Conservation (phyloP, 2,113 vertebrate species). For the Cinclus cinclus region DNA sequence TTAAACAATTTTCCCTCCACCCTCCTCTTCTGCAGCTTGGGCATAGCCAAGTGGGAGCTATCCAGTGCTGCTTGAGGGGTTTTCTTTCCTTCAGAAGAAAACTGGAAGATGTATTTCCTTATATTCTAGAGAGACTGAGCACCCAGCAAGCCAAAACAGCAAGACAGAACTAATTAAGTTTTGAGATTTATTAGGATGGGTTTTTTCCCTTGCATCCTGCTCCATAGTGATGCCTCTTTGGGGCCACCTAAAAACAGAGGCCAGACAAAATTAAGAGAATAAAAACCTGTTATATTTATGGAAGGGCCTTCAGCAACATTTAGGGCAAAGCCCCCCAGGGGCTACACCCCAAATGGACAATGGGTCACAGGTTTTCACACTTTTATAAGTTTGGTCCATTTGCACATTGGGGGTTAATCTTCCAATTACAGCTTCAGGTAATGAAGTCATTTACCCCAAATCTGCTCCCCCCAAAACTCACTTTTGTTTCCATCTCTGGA, state of each 20-base stretch:
- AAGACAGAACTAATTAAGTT: background rate
- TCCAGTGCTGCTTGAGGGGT: background rate
- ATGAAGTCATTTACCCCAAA: background rate
- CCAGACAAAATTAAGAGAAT: background rate
- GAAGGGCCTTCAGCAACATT: background rate
- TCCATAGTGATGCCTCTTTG: fast-evolving
- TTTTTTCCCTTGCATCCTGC: background rate
- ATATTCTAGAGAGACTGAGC: background rate
- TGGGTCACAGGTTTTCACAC: background rate
- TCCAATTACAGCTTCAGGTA: background rate
- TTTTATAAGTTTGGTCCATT: background rate
- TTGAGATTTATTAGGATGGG: background rate
- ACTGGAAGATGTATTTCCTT: background rate
- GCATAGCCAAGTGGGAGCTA: background rate
- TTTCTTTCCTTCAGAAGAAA: background rate
- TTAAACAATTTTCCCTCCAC: background rate
- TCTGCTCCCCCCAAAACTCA: background rate
- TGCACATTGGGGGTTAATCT: background rate
- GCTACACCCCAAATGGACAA: background rate
- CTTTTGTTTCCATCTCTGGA: background rate
- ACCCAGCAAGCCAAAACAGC: background rate
- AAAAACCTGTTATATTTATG: background rate
- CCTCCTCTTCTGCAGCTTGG: background rate
- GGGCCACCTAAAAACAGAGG: background rate
- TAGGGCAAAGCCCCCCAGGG: fast-evolving